Evolutionary conservation across 2,888 invertebrate species (phyloP), one percentile per base, ranked within the genome.

Genomic region (Harpalus rubripes): DNA sequence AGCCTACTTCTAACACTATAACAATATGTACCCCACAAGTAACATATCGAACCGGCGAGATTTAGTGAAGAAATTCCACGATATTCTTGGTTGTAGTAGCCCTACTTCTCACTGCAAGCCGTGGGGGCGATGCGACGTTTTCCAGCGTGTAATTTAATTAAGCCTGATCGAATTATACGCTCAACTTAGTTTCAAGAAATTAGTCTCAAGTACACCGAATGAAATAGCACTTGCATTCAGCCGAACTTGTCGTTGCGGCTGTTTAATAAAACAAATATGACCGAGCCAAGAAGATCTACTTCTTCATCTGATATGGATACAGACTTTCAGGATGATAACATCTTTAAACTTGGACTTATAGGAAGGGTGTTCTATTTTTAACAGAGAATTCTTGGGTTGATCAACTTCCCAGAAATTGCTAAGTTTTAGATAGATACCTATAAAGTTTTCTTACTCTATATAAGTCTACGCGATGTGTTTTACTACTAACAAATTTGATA

Each of bases 151-250:
- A 84, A 84, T 84, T 84, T 74, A 63, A 84, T 84, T 63, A 63
- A 78, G 65, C 63, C 26, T 61, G 61, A 84, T 84, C 74, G 68
- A 84, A 84, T 84, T 84, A 78, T 63, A 72, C 78, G 78, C 80
- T 80, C 84, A 84, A 84, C 84, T 84, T 84, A 84, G 84, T 84
- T 84, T 83, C 65, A 56, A 78, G 84, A 84, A 84, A 84, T 84
- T 84, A 84, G 65, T 78, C 84, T 44, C 83, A 83, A 72, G 61
- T 74, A 72, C 72, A 15, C 22, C 82, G 68, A 74, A 80, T 80
- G 80, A 79, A 79, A 61, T 79, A 79, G 61, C 79, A 61, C 79
- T 79, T 52, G 41, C 61, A 79, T 79, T 79, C 79, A 79, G 26
- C 12, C 39, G 59, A 61, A 74, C 72, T 74, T 74, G 68, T 26